Evolutionary conservation across 1,140 invertebrate genomes (phyloP), one percentile per base, ranked within the genome.

Genomic region (Hesperophylax magnus): DNA sequence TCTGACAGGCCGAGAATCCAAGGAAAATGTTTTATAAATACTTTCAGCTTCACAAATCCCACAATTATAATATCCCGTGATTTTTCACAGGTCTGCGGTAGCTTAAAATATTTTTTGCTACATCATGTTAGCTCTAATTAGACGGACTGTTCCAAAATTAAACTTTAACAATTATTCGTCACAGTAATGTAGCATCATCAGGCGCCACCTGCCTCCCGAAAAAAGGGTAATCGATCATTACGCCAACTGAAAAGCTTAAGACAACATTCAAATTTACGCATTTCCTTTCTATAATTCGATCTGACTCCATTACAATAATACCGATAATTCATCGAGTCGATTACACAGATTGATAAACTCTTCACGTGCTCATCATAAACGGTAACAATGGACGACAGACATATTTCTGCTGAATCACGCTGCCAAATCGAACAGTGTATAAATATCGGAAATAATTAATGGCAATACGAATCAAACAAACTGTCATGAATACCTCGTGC

Each of bases 381-480:
- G 24, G 31, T 5, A 52, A 71, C 67, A 71, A 71, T 71, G 67
- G 67, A 20, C 39, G 39, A 24, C 67, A 71, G 67, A 71, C 67
- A 71, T 71, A 47, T 71, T 71, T 53, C 39, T 47, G 39, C 20
- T 71, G 67, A 71, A 71, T 71, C 67, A 71, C 34, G 67, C 39
- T 71, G 67, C 67, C 67, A 71, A 71, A 71, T 52, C 3, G 67
- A 71, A n/a, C 18, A 11, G n/a, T 20, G 47, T 39, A 47, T 71
- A 71, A 71, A 71, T 71, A 71, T 71, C 67, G 67, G 65, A 71
- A 71, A 71, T 71, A 71, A 71, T 53, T 71, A 71, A 71, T 71
- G 39, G 67, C 39, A n/a, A 53, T 71, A 47, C 67, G 47, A 53
- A 20, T 52, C 39, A 53, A 71, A 71, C 67, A 71, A 71, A 71